Evolutionary conservation across 2,797 vertebrate genomes (phyloP), one percentile per base, ranked within the genome.

Genomic region (Clarias laeviceps): DNA sequence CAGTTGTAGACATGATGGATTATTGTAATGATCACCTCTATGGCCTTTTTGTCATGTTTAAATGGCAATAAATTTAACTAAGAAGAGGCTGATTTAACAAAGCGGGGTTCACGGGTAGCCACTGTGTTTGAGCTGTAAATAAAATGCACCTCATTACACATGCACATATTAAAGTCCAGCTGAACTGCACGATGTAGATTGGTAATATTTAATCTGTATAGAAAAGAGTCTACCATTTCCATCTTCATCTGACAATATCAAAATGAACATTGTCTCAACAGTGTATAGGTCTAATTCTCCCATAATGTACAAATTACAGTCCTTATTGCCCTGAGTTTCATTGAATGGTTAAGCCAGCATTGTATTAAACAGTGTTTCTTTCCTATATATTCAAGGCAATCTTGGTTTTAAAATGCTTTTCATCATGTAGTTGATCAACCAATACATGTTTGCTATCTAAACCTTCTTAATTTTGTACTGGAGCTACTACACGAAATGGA

Each of bases 1-100:
- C 96, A 96, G 95, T 95, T 96, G 94, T 90, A 94, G 95, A 97
- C 97, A 97, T 98, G 97, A 98, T 97, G 97, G 96, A 98, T 98
- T 98, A 97, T 97, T 96, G 96, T 97, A 97, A 98, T 96, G 96
- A 96, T 94, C 95, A 82, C 94, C 95, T 95, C 96, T 90, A 94
- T 93, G 95, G 95, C 96, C 96, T 95, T 96, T 96, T 96, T 96
- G 97, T 96, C 97, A 96, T 97, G 95, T 97, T 98, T 98, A 98
- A 98, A 98, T 96, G 96, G 96, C 96, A 96, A 97, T 97, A 96
- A 96, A 96, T 98, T 97, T 97, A 93, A 94, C 91, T 92, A 91
- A 93, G 93, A 96, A 93, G 93, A 95, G 94, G 94, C 93, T 92
- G 93, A 95, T 96, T 95, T 95, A 95, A 94, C 94, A 95, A 90